Evolutionary conservation across 2,888 invertebrate species (phyloP), one percentile per base, ranked within the genome.

Genomic region (Ecdyonurus torrentis): DNA sequence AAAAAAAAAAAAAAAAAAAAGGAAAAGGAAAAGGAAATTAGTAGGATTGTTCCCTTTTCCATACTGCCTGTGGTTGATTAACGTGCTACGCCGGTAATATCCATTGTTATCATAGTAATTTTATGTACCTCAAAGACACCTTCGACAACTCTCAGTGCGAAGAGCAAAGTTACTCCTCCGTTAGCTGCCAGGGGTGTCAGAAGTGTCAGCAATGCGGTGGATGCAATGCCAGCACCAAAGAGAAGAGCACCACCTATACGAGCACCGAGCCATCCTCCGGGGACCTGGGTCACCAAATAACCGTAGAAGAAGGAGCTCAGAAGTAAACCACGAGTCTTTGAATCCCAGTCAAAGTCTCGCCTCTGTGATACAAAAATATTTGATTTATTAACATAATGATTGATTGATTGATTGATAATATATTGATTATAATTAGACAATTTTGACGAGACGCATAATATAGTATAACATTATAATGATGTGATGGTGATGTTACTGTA

Each of bases 241-340:
- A 79, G 67, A 69, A 84, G 81, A 78, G 90, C 90, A 65, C 93
- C 95, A 67, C 95, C 95, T 72, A 91, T 82, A 73, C 83, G 83
- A 68, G 87, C 83, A 2, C 91, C 89, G 60, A 95, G 75, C 81
- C 86, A 89, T 60, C 92, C 92, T 0, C 91, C 92, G 0, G 87
- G 80, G 53, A 92, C 76, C 67, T 76, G 92, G 0, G 92, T 92
- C 64, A 87, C 74, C 64, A 92, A 82, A 74, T 93, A 93, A 0
- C 92, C 92, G 71, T 91, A 91, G 78, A 93, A 93, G 75, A 93
- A 93, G 0, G 91, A 88, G 70, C 90, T 89, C 61, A 93, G 75
- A 25, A 93, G 82, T 61, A 87, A 75, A 0, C 91, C 91, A 74
- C 87, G 87, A 52, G 85, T 81, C 71, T 83, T 83, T 0, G 86